These are phyloP conservation scores for Tarsius wallacei DNA, from an alignment of 2,797 vertebrate species.

Conservation along the genomic window DNA sequence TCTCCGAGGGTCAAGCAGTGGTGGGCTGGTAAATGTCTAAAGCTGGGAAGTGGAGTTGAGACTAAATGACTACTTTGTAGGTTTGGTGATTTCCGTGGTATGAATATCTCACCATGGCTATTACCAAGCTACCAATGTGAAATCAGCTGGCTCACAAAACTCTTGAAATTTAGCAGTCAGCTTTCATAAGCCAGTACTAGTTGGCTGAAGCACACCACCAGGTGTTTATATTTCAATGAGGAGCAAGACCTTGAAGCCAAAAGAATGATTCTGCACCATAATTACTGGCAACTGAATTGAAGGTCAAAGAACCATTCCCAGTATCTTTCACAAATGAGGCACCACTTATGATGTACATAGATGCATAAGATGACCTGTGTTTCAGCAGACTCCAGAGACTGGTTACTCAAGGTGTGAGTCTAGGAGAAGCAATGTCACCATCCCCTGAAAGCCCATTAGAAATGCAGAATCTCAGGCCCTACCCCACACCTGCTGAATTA, in stretches of 20 bases:
- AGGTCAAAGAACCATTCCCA: neutral
- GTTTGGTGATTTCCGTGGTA: neutral
- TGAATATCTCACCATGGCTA: neutral
- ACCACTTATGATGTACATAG: accelerated
- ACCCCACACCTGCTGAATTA: neutral
- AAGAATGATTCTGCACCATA: neutral
- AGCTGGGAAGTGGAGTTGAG: too few relatives aligned
- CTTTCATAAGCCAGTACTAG: neutral
- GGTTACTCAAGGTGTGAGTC: neutral
- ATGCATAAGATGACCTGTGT: neutral
- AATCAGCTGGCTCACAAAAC: neutral
- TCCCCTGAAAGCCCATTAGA: neutral
- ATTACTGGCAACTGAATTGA: neutral
- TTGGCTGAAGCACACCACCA: neutral
- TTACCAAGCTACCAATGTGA: neutral
- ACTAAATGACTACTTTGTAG: neutral
- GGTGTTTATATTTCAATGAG: neutral
- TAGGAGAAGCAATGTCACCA: neutral
- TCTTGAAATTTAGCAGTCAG: neutral
- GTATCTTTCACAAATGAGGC: neutral
- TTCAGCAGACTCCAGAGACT: neutral
- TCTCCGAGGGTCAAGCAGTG: neutral
- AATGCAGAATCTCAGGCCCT: neutral
- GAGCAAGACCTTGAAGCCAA: neutral
- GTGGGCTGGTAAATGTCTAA: neutral